Evolutionary conservation across 2,888 invertebrate species (phyloP), one percentile per base, ranked within the genome.

Genomic region (Dryocosmus kuriphilus): DNA sequence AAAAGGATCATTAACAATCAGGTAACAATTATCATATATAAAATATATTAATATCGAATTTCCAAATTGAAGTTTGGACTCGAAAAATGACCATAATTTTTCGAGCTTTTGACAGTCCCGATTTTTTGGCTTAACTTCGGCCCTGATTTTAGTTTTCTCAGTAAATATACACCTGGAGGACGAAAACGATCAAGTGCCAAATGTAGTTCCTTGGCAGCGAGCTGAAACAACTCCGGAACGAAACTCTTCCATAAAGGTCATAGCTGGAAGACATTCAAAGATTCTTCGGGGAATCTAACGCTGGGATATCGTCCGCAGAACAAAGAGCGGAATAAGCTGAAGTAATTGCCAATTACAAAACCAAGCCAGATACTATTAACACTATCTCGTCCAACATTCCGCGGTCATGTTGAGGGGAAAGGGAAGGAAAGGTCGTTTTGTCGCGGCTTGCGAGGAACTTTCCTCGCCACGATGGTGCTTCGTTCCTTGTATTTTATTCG

Each of bases 291-390:
- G 84, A 82, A 83, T 83, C 79, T 80, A 63, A 73, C 61, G 57
- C 60, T 71, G 38, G 83, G 79, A 84, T 84, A 85, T 85, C 79
- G 81, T 77, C 63, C 30, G 73, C 76, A 81, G 87, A 85, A 88
- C 87, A 88, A 88, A 88, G 88, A 83, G 81, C 81, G 74, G 82
- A 83, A 85, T 84, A 84, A 88, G 86, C 87, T 82, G 82, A 88
- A 88, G 87, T 88, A 88, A 88, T 88, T 88, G 88, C 82, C 88
- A 88, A 88, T 88, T 88, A 88, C 85, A 87, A 87, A 88, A 84
- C 86, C 85, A 82, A 83, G 86, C 82, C 77, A 84, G 85, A 87
- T 88, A 71, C 67, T 71, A 88, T 88, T 88, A 87, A 86, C 88
- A 87, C 88, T 88, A 88, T 88, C 88, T 87, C 81, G 76, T 77